These are phyloP conservation scores for Onthophagus sagittarius DNA, from an alignment of 2,888 invertebrate species.

Conservation along the genomic window DNA sequence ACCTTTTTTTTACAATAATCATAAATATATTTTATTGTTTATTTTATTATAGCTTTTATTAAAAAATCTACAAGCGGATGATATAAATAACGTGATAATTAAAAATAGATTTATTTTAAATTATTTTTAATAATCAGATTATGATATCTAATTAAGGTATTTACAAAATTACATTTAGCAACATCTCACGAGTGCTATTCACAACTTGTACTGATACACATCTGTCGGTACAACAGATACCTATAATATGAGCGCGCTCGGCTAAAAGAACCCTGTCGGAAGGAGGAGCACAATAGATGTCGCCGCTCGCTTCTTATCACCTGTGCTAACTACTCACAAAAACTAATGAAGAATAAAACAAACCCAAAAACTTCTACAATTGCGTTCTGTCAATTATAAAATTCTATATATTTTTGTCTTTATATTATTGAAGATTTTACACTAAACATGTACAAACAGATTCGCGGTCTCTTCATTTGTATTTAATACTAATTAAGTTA, in stretches of 20 bases:
- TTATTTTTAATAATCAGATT: slow-evolving; percentile 11
- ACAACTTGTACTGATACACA: slow-evolving; percentile 1
- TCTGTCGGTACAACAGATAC: slow-evolving; percentile 16
- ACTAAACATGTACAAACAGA: background rate
- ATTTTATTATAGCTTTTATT: background rate
- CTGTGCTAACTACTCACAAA: background rate
- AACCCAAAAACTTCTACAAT: slow-evolving; percentile 14
- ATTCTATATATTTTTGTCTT: slow-evolving; percentile 24
- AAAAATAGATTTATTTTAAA: background rate
- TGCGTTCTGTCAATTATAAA: slow-evolving; percentile 17
- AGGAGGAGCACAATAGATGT: slow-evolving; percentile 18
- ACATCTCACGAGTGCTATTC: slow-evolving; percentile 17
- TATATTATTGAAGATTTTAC: background rate
- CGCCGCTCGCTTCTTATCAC: background rate
- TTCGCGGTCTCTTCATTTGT: background rate
- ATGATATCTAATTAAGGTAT: slow-evolving; percentile 16
- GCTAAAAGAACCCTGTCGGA: slow-evolving; percentile 12
- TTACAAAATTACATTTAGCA: slow-evolving; percentile 16
- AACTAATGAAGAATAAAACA: background rate
- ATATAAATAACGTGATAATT: background rate
- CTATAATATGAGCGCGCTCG: slow-evolving; percentile 13
- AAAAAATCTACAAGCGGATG: background rate
- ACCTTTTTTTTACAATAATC: slow-evolving; percentile 16
- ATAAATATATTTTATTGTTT: slow-evolving; percentile 11
- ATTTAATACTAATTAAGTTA: background rate